phyloP scores from a whole-genome alignment of 1,140 invertebrate species.

The Papilio dardanus region DNA sequence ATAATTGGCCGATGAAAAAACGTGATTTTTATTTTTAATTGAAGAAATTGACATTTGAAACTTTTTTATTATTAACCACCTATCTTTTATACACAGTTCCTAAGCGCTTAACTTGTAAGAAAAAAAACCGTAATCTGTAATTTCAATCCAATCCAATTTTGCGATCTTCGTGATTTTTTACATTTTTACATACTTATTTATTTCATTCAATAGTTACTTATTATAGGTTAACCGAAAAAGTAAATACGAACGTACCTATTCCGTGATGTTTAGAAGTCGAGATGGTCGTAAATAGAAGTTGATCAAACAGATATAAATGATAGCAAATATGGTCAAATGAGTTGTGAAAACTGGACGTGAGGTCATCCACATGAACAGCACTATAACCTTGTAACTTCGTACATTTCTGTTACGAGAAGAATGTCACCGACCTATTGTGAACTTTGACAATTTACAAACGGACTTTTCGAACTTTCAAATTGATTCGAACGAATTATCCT shows the following conservation, averaged over 20 bases:
- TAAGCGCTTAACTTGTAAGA: no score
- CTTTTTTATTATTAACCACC: no score
- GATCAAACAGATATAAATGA: background rate
- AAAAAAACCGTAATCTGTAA: no score
- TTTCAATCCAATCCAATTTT: no score
- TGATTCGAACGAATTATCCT: no score
- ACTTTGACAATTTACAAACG: background rate
- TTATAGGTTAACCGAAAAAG: background rate
- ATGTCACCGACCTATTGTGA: background rate
- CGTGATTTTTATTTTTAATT: background rate
- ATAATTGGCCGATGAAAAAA: no score
- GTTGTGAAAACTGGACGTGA: conserved; percentile 21
- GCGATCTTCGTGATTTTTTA: no score
- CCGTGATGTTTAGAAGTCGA: background rate
- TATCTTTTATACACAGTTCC: no score
- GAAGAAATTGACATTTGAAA: no score
- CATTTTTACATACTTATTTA: background rate
- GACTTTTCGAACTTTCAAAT: background rate
- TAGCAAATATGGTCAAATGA: conserved; percentile 22
- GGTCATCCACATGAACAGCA: conserved; percentile 9
- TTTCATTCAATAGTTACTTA: background rate
- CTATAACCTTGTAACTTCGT: background rate
- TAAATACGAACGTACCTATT: background rate
- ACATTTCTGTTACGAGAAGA: background rate
- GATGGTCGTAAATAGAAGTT: conserved; percentile 3